Conservation (phyloP, 2,888 invertebrate genomes). For the Cyclophora albipunctata region DNA sequence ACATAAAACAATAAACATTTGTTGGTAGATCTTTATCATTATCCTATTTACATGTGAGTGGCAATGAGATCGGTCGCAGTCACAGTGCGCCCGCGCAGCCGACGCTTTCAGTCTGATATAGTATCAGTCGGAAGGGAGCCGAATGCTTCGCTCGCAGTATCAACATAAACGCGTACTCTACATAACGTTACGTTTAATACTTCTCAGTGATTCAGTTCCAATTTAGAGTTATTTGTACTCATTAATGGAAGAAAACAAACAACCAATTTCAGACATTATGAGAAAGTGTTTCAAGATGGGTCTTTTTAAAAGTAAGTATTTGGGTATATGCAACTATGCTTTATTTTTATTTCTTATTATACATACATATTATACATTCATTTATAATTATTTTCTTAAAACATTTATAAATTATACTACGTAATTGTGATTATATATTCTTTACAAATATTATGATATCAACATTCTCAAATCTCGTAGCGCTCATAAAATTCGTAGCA, state of each 20-base stretch:
- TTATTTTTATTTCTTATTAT: no score
- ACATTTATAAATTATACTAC: no score
- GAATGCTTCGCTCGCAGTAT: conserved; percentile 40
- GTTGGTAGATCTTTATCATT: conserved; percentile 9
- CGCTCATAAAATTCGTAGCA: no score
- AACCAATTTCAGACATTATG: conserved; percentile 53
- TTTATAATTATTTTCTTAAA: no score
- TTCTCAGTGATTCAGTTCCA: no score
- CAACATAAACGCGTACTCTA: conserved; percentile 24
- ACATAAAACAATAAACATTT: no score
- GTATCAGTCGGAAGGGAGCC: conserved; percentile 49
- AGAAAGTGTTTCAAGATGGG: conserved; percentile 72
- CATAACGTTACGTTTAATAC: conserved; percentile 7
- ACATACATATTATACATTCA: no score
- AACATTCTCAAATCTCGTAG: no score
- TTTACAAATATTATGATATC: no score
- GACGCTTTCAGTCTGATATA: conserved; percentile 45
- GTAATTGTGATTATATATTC: no score
- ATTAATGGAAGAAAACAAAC: conserved; percentile 54
- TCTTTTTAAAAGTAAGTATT: conserved; percentile 65
- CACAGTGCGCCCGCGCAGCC: conserved; percentile 26
- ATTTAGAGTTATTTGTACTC: conserved; percentile 11
- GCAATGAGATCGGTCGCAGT: conserved; percentile 49
- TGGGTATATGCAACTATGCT: not conserved
- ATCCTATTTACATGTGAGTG: conserved; percentile 39